These are phyloP conservation scores for Empidonax alnorum DNA, from an alignment of 2,113 vertebrate genomes.

Conservation along the genomic window DNA sequence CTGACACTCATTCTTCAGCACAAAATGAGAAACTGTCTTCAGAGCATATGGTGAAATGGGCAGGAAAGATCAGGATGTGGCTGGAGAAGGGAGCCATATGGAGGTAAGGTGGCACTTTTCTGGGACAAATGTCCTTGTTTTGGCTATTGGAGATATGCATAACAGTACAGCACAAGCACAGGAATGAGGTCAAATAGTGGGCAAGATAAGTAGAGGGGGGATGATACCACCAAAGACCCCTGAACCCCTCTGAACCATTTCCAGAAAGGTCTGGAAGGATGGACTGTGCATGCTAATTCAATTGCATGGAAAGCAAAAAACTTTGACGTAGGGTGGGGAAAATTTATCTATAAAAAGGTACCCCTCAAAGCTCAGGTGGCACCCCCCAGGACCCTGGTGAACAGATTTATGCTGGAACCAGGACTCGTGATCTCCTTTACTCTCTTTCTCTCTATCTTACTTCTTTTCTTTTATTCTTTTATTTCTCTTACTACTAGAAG, in stretches of 20 bases:
- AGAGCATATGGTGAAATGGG: not conserved
- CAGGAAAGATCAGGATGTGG: not conserved
- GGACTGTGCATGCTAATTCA: too few species aligned
- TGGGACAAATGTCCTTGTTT: not conserved
- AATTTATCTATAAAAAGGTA: too few species aligned
- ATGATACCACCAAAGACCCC: fast-evolving
- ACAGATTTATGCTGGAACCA: not conserved
- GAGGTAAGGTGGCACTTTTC: not conserved
- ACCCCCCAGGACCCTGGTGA: not conserved
- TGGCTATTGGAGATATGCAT: not conserved
- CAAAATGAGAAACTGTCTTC: not conserved
- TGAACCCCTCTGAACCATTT: not conserved
- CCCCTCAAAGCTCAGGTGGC: not conserved
- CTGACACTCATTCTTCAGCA: not conserved
- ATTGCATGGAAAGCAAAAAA: not conserved
- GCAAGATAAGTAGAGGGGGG: not conserved
- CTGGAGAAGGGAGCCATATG: not conserved
- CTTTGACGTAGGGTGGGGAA: not conserved
- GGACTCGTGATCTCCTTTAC: not conserved
- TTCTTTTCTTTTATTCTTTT: not conserved
- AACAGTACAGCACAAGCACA: not conserved
- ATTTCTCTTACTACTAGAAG: not conserved
- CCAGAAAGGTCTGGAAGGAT: not conserved
- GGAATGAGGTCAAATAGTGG: not conserved
- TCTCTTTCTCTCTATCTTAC: not conserved